Evolutionary conservation across 2,113 vertebrate genomes (phyloP).

Genomic region (Tichodroma muraria): DNA sequence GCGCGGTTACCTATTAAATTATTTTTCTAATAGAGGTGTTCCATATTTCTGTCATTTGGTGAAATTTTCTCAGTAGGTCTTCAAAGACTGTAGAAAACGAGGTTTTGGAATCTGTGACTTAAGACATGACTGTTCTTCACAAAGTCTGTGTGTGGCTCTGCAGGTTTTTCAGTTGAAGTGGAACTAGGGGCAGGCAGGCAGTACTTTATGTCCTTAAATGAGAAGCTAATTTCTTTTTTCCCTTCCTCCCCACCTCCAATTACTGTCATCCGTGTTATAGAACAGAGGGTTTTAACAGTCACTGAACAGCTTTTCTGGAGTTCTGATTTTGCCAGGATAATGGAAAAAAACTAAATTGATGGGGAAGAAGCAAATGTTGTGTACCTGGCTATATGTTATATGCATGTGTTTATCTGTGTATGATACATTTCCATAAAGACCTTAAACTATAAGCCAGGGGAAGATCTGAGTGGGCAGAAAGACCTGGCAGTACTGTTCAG

Average conservation of each 20-base stretch:
- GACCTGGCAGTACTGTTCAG: not conserved
- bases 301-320: not conserved
- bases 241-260: not conserved
- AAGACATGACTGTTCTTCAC: not conserved
- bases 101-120: not conserved
- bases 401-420: not conserved
- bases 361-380: not conserved
- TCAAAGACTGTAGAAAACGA: not conserved
- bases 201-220: constrained; percentile 28
- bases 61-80: not conserved
- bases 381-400: not conserved
- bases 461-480: not conserved
- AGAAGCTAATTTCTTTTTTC: constrained; percentile 11
- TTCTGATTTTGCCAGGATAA: not conserved
- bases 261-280: not conserved
- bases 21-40: not conserved
- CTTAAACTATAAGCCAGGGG: not conserved
- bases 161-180: not conserved
- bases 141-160: not conserved
- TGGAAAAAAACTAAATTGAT: not conserved
- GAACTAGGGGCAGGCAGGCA: not conserved
- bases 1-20: not conserved
- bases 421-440: not conserved
- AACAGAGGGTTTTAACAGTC: not conserved
- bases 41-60: constrained; percentile 1